A percentile compares a stretch with the other conserved stretches of the same genome.
These are phyloP conservation scores for Enteromius paludinosus DNA, from an alignment of 2,797 vertebrate species.

Conservation along the genomic window DNA sequence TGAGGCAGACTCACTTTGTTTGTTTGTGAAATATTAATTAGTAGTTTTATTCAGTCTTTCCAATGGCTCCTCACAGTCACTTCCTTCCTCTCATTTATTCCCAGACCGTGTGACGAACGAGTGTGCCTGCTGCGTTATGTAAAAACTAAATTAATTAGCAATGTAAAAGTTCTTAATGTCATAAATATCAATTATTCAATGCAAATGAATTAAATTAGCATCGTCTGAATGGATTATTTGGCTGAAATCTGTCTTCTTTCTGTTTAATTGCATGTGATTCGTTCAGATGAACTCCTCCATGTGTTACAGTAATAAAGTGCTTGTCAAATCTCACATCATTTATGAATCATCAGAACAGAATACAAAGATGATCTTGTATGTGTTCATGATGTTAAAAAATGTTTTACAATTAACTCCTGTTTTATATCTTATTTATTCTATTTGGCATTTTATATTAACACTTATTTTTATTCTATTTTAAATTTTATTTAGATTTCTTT, in stretches of 20 bases:
- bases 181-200: background rate
- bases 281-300: background rate
- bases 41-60: conserved; percentile 30
- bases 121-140: conserved; percentile 32
- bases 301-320: background rate
- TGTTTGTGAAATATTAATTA: conserved; percentile 48
- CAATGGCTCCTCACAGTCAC: background rate
- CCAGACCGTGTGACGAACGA: conserved; percentile 56
- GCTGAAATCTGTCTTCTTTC: background rate
- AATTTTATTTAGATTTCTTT: background rate
- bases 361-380: background rate
- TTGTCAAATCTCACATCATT: background rate
- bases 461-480: background rate
- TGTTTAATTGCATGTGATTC: background rate
- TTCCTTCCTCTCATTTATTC: conserved; percentile 48
- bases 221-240: background rate
- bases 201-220: background rate
- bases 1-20: conserved; percentile 24
- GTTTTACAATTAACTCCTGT: background rate
- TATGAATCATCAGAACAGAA: background rate
- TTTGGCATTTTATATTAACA: background rate
- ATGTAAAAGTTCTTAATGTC: conserved; percentile 1
- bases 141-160: conserved; percentile 19
- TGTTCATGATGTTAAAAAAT: background rate
- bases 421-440: background rate